Conservation (phyloP, 2,113 vertebrate species). For the Ranitomeya imitator region DNA sequence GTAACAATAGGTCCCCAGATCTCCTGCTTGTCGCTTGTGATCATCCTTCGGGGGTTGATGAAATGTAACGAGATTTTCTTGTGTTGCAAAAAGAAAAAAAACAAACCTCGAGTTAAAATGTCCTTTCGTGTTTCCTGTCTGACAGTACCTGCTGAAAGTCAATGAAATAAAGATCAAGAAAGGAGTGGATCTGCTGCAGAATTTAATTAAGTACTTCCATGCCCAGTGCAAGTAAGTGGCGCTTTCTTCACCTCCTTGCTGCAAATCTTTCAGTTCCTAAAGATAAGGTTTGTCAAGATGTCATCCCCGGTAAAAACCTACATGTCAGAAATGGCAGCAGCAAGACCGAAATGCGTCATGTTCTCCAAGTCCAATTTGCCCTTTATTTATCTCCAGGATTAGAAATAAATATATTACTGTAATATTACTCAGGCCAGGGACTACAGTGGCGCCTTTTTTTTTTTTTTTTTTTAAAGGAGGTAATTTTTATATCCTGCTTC, state of each 20-base stretch:
- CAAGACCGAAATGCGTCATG: not conserved
- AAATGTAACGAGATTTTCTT: not conserved
- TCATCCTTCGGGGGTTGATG: not conserved
- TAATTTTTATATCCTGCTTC: too few species aligned
- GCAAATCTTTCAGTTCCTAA: not conserved
- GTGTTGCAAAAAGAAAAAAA: not conserved
- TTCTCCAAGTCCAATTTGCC: not conserved
- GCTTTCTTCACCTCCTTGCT: not conserved
- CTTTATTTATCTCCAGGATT: not conserved
- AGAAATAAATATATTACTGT: not conserved
- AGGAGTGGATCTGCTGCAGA: conserved; percentile 94
- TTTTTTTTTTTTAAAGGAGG: too few species aligned
- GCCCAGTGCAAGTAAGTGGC: conserved; percentile 95
- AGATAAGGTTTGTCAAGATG: not conserved
- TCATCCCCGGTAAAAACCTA: not conserved
- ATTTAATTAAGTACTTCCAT: conserved; percentile 97
- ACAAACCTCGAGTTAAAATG: not conserved
- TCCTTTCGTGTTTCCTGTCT: conserved; percentile 53
- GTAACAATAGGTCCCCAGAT: not conserved
- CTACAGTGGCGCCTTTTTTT: not conserved
- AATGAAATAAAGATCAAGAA: conserved; percentile 99
- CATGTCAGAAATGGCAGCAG: not conserved
- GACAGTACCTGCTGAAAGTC: conserved; percentile 95
- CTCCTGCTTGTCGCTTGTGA: not conserved
- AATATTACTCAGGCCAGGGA: not conserved